Evolutionary conservation across 1,140 invertebrate genomes (phyloP), one percentile per base, ranked within the genome.

Genomic region (Batillaria attramentaria): DNA sequence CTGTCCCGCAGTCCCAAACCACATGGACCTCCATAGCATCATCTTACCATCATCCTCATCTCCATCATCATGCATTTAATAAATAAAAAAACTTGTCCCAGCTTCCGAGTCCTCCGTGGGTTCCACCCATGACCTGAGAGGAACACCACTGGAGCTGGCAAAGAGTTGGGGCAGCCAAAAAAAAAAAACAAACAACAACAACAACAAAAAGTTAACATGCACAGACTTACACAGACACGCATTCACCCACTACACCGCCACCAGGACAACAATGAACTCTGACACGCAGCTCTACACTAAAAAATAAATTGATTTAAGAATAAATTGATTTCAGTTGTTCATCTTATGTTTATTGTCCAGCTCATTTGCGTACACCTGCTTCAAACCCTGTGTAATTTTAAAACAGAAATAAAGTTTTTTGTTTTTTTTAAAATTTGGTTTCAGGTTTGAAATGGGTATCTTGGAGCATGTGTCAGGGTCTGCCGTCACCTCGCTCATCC

Each of bases 391-490:
- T 16, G 24, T 6, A 6, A 70, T n/a, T 31, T 33, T 13, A 66
- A 28, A 20, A 46, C 5, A 16, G 31, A 10, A 65, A 24, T 18
- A 2, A 35, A 46, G 16, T 68, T 41, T 46, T n/a, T 24, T 80
- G 41, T 28, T 43, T 41, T 46, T n/a, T 24, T 80, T n/a, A 24
- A 33, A 66, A 10, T 79, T 20, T 81, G 20, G 78, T 85, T 86
- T 31, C 78, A 92, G 91, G 73, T 85, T 89, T 84, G 94, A 96
- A 82, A 91, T 97, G 77, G 94, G 94, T 79, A 90, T 97, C 69
- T 90, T 97, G 20, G 95, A 97, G 88, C 92, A 94, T 81, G 88
- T 97, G 5, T 94, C 95, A 3, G 95, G 95, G 8, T 94, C 95
- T 88, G 94, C 95, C 6, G 91, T 97, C 13, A 96, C 95, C 16